These are phyloP conservation scores for Carassius carassius DNA, from an alignment of 2,113 vertebrate genomes.

Conservation along the genomic window DNA sequence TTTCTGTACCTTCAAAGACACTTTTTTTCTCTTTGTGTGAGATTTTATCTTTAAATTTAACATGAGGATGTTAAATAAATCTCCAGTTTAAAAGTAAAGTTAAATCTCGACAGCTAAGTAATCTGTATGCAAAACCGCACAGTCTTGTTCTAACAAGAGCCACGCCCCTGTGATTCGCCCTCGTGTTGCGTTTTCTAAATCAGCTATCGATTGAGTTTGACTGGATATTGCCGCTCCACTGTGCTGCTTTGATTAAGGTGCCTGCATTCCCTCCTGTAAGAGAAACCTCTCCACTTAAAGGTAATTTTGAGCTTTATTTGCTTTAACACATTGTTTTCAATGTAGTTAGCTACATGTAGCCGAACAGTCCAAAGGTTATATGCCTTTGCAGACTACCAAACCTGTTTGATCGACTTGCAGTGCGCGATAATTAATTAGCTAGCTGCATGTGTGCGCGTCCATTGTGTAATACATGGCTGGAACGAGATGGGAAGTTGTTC, in stretches of 20 bases:
- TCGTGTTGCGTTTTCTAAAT: neutral
- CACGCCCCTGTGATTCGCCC: neutral
- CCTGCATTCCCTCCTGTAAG: neutral
- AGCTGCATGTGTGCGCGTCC: constrained; percentile 13
- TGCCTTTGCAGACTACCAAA: neutral
- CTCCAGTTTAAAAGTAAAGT: neutral
- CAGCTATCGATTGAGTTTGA: constrained; percentile 34
- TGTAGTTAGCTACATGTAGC: neutral
- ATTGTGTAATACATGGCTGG: neutral
- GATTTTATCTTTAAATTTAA: neutral
- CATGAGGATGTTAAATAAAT: neutral
- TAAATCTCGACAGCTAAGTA: neutral
- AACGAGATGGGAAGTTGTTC: neutral
- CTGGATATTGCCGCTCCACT: constrained; percentile 15
- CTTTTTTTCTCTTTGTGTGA: neutral
- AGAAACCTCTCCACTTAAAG: neutral
- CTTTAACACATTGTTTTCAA: neutral
- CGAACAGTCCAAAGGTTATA: no score
- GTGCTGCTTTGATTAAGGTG: constrained; percentile 6
- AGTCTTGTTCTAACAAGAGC: neutral
- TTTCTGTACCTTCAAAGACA: neutral
- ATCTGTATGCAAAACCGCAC: neutral
- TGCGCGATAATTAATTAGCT: neutral
- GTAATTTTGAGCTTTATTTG: neutral
- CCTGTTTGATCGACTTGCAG: neutral